Evolutionary conservation across 2,797 vertebrate genomes (phyloP).

Genomic region (Sebastes kiyomatsui): DNA sequence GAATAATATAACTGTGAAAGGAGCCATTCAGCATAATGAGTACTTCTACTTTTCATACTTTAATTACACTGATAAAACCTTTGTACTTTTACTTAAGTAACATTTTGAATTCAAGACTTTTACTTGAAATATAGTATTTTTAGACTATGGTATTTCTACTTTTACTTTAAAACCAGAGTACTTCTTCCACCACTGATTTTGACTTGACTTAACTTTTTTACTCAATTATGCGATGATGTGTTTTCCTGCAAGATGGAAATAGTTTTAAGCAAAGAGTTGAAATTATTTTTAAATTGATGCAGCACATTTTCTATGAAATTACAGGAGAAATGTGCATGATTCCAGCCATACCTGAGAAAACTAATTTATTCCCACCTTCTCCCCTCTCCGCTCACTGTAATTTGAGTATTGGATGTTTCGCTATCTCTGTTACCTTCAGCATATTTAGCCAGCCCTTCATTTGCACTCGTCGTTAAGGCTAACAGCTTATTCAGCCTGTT

Average conservation of each 20-base stretch:
- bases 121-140: no score
- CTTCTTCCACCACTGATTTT: not conserved
- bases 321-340: not conserved
- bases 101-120: no score
- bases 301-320: constrained; percentile 14
- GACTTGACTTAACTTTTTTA: not conserved
- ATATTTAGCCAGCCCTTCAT: constrained; percentile 78
- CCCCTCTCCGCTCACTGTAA: constrained; percentile 33
- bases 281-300: not conserved
- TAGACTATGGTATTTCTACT: no score
- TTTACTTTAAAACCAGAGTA: no score
- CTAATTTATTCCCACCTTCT: constrained; percentile 24
- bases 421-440: constrained; percentile 73
- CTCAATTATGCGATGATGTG: not conserved
- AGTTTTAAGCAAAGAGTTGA: not conserved
- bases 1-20: no score
- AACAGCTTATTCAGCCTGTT: constrained; percentile 82
- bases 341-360: constrained; percentile 33
- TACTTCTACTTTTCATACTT: no score
- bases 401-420: constrained; percentile 56
- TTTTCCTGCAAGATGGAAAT: not conserved
- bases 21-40: no score
- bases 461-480: constrained; percentile 76
- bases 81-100: no score
- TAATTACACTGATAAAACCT: no score